A percentile compares a stretch with the other conserved stretches of the same genome.
Conservation (phyloP, 1,140 invertebrate species). For the Maniola jurtina region DNA sequence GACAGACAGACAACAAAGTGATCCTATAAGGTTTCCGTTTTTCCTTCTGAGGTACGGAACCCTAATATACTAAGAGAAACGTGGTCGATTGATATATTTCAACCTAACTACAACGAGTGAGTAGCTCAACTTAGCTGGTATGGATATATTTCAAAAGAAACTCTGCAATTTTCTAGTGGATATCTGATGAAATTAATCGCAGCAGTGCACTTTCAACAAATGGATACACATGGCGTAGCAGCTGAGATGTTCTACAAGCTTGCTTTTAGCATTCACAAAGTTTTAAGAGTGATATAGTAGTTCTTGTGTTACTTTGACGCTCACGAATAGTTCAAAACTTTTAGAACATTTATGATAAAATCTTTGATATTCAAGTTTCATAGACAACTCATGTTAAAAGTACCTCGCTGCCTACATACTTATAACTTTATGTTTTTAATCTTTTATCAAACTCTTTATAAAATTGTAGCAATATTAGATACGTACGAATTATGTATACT, state of each 20-base stretch:
- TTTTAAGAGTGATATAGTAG: slow-evolving; percentile 15
- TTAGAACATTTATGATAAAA: slow-evolving; percentile 10
- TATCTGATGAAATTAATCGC: background rate
- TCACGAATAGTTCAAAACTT: background rate
- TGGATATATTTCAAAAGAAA: background rate
- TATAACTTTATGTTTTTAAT: too few species aligned
- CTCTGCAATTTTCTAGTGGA: background rate
- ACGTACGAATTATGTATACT: too few species aligned
- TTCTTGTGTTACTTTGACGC: slow-evolving; percentile 14
- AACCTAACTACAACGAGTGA: too few species aligned
- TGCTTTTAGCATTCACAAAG: slow-evolving; percentile 14
- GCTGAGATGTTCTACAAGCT: slow-evolving; percentile 4
- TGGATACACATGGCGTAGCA: slow-evolving; percentile 10
- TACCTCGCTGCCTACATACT: background rate
- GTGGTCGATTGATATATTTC: too few species aligned
- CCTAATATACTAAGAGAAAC: too few species aligned
- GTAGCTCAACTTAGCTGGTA: background rate
- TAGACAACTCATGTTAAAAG: background rate
- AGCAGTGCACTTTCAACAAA: slow-evolving; percentile 8
- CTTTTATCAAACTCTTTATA: too few species aligned
- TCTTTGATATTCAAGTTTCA: background rate
- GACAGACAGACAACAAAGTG: too few species aligned
- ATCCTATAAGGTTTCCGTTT: too few species aligned
- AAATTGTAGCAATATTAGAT: too few species aligned
- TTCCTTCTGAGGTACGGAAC: too few species aligned